A percentile compares a stretch with the other conserved stretches of the same genome.
Evolutionary conservation across 2,797 vertebrate genomes (phyloP).

Genomic region (Bucorvus abyssinicus): DNA sequence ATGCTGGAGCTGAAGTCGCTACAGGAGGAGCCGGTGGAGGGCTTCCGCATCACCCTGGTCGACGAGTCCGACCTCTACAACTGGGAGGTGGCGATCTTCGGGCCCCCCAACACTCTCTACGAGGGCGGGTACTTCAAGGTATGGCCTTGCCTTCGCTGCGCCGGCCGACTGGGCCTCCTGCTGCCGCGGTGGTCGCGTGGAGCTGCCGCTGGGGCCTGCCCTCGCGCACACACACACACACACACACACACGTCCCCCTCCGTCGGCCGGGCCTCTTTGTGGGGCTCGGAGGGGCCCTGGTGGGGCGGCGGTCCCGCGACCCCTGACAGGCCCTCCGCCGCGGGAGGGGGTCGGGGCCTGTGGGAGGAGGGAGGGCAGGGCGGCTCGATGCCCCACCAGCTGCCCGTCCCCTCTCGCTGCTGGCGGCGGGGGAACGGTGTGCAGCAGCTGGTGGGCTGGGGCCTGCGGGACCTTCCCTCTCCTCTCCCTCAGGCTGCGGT

Average conservation of each 20-base stretch:
- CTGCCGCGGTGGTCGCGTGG: background rate
- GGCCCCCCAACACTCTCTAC: conserved; percentile 92
- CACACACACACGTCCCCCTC: too few relatives aligned
- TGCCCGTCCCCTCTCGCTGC: background rate
- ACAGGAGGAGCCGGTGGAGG: conserved; percentile 95
- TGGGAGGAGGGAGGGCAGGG: background rate
- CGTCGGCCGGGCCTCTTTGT: background rate
- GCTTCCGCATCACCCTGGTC: conserved; percentile 93
- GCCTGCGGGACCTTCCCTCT: background rate
- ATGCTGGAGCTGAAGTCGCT: conserved; percentile 95
- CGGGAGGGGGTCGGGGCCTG: background rate
- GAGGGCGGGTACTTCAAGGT: conserved; percentile 98
- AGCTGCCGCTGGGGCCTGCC: background rate
- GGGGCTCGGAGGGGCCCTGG: background rate
- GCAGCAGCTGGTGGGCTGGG: background rate
- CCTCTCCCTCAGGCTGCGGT: background rate
- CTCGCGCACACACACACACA: too few relatives aligned
- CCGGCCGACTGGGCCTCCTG: background rate
- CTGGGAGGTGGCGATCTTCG: conserved; percentile 96
- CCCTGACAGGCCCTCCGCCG: background rate
- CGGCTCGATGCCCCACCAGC: background rate
- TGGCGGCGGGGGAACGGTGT: background rate
- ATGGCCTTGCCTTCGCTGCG: background rate
- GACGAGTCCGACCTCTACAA: conserved; percentile 94
- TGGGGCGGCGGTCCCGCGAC: background rate